Base-by-base conservation (phyloP, 2,113 vertebrate genomes). In the Motacilla tschutschensis region DNA sequence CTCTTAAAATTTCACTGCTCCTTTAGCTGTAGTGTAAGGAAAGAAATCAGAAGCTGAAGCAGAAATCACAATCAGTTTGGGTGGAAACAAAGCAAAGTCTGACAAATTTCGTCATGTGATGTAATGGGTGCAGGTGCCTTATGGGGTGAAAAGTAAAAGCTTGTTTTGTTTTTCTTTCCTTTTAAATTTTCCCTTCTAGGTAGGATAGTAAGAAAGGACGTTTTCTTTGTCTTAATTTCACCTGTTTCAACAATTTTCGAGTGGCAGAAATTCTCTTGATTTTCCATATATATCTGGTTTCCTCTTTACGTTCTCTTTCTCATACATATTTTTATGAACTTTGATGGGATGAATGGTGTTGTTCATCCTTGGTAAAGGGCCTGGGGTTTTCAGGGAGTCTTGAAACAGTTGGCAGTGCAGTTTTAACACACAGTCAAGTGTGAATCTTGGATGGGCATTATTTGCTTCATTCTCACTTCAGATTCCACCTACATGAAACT, bases 151-250 rank as follows among this genome's bases (percentile, higher is more conserved):
- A 79, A 55, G 3, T 28, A 17, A 67, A 38, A 38, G 8, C 3
- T 2, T 19, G 8, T 10, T 85, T 44, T 21, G 2, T 12, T 71
- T 60, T 38, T 3, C 14, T 66, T 63, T 35, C 0, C 38, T 40
- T 22, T 43, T 31, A 7, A 1, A 3, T 33, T 46, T 57, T 58
- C 41, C 6, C 2, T 8, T 10, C 19, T 6, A 21, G 2, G 26
- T 21, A 53, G 21, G 64, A 36, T 20, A 50, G 9, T 25, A 44
- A 41, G 14, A 72, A 83, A 83, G 5, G 4, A 35, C 41, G 47
- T 47, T 31, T 15, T 26, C 18, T 35, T 87, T 33, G 9, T 8
- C 10, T n/a, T n/a, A 20, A 44, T 62, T 69, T 79, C 26, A 14
- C 4, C 2, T 12, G 12, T 44, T 66, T 74, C 29, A 63, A 14